Evolutionary conservation across 2,797 vertebrate species (phyloP), one percentile per base, ranked within the genome.

Genomic region (Chelonia mydas): DNA sequence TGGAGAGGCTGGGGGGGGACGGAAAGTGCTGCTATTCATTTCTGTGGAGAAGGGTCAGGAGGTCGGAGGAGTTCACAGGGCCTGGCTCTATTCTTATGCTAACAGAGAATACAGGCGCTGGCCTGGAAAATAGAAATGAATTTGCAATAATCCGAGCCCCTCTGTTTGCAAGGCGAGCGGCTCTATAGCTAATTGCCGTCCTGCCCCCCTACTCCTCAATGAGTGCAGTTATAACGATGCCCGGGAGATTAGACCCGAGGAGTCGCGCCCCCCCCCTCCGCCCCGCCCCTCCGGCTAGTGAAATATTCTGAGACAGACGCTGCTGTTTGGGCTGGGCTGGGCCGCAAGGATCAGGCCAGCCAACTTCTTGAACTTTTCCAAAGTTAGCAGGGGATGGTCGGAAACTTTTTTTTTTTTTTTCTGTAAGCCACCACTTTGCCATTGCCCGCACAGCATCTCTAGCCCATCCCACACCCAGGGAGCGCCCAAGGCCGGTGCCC

Each of bases 101-200:
- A 99, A 99, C 98, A 96, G 97, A 97, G 97, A 98, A 98, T 98
- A 98, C 98, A 98, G 98, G 98, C 98, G 98, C 98, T 98, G 98
- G 98, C 98, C 99, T 99, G 98, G 99, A 99, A 99, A 98, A 99
- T 99, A 99, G 99, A 99, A 99, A 99, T 99, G 99, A 99, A 98
- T 98, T 98, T 98, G 99, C 99, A 98, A 98, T 99, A 99, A 99
- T 99, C 98, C 98, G 97, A 96, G 98, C 97, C 97, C 97, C 97
- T 98, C 97, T 98, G 94, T 98, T 98, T 98, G 97, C 96, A 96
- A 97, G 97, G 97, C 97, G 94, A 98, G 97, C 96, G 93, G 97
- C 97, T 98, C 98, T 98, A 98, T 97, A 98, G 98, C 98, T 98
- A 98, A 98, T 98, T 98, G 98, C 98, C 95, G 95, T 92, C 94